A percentile compares a stretch with the other conserved stretches of the same genome.
phyloP scores from a whole-genome alignment of 2,113 vertebrate species.

The Pseudopodoces humilis region DNA sequence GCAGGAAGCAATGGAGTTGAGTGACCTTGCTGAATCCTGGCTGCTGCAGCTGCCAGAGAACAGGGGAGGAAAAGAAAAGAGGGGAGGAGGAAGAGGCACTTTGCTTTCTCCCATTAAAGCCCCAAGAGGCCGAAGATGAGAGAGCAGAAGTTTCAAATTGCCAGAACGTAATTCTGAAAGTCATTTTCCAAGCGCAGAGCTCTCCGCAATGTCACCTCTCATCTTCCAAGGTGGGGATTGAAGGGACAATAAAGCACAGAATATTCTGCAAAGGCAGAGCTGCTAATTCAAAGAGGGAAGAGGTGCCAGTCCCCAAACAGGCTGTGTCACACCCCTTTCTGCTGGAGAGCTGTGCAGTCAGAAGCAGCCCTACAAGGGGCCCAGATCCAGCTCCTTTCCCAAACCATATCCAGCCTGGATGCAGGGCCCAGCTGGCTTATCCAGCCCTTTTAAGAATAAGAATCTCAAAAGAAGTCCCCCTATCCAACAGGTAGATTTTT shows the following conservation, averaged over 20 bases:
- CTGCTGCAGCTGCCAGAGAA: not conserved
- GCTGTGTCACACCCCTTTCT: not conserved
- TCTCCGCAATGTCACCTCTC: constrained; percentile 55
- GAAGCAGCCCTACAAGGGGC: not conserved
- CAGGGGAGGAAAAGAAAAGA: constrained; percentile 40
- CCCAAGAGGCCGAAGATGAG: constrained; percentile 65
- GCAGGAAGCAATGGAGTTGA: constrained; percentile 37
- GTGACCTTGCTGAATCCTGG: constrained; percentile 57
- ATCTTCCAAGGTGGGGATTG: constrained; percentile 55
- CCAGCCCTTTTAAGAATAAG: not conserved
- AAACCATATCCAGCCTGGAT: not conserved
- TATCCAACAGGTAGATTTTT: not conserved
- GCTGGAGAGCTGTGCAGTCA: not conserved
- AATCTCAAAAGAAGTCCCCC: not conserved
- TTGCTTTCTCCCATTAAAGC: constrained; percentile 65
- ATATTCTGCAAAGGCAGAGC: constrained; percentile 33
- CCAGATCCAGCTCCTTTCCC: not conserved
- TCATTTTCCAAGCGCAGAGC: constrained; percentile 59
- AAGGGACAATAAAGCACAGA: constrained; percentile 24
- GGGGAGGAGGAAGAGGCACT: constrained; percentile 57
- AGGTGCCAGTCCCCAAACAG: not conserved
- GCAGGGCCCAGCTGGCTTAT: not conserved
- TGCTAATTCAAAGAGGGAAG: constrained; percentile 4
- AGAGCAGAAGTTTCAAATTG: constrained; percentile 62
- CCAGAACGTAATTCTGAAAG: constrained; percentile 53